Conservation (phyloP, 2,888 invertebrate genomes). For the Drosophila meridionalis region DNA sequence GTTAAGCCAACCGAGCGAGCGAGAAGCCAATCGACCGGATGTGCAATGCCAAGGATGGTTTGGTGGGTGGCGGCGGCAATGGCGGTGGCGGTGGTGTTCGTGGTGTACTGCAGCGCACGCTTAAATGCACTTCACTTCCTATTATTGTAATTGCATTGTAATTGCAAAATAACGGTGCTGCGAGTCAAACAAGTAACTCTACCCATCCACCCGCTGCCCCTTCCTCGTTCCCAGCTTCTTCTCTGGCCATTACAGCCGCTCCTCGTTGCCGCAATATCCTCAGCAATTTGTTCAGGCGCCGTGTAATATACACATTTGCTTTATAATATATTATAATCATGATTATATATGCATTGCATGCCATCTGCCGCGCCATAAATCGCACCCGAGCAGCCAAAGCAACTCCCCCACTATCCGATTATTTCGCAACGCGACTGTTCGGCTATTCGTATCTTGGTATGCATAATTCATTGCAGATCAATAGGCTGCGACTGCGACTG, state of each 20-base stretch:
- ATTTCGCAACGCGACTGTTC: conserved; percentile 36
- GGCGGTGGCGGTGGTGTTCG: neutral
- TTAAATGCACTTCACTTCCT: conserved; percentile 79
- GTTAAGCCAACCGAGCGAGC: conserved; percentile 54
- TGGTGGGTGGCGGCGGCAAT: neutral
- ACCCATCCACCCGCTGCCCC: neutral
- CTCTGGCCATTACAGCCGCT: neutral
- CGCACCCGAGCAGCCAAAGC: conserved; percentile 68
- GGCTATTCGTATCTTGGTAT: conserved; percentile 63
- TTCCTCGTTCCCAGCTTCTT: neutral
- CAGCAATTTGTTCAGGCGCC: conserved; percentile 66
- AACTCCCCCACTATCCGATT: conserved; percentile 53
- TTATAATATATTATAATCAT: conserved; percentile 77
- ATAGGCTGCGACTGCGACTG: conserved; percentile 40
- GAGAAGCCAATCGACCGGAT: conserved; percentile 62
- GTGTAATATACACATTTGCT: conserved; percentile 74
- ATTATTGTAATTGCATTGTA: conserved; percentile 79
- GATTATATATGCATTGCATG: conserved; percentile 76
- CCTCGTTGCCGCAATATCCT: conserved; percentile 15
- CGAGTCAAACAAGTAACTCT: conserved; percentile 33
- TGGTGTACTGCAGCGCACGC: conserved; percentile 58
- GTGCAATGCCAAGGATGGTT: conserved; percentile 41
- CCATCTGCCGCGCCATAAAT: conserved; percentile 79
- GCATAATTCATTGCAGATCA: conserved; percentile 80
- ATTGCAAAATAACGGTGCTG: conserved; percentile 76